Evolutionary conservation across 2,888 invertebrate genomes (phyloP).

Genomic region (Dioctria rufipes): DNA sequence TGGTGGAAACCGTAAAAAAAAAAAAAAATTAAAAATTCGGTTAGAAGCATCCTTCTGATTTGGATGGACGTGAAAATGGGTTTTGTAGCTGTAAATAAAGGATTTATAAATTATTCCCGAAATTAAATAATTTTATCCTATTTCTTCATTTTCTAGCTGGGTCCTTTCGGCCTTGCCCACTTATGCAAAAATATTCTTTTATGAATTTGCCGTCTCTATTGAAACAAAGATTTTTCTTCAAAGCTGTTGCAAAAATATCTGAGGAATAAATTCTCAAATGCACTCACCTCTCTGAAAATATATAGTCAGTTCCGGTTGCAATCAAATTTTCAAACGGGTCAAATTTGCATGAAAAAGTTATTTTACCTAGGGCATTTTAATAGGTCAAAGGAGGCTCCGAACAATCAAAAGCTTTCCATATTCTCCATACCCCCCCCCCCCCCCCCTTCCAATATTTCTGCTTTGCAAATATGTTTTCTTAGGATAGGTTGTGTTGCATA

Average conservation of each 20-base stretch:
- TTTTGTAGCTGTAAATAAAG: not conserved
- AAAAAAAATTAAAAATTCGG: not conserved
- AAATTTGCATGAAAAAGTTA: slow-evolving; percentile 39
- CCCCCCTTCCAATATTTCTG: too few species aligned
- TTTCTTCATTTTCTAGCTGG: not conserved
- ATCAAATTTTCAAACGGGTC: slow-evolving; percentile 19
- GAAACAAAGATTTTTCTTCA: slow-evolving; percentile 31
- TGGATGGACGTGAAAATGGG: not conserved
- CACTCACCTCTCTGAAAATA: slow-evolving; percentile 3
- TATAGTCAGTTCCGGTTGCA: slow-evolving; percentile 20
- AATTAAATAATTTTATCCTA: not conserved
- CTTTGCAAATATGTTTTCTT: too few species aligned
- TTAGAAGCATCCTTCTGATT: not conserved
- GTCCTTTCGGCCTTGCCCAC: not conserved
- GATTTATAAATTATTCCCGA: not conserved
- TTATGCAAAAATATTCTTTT: slow-evolving; percentile 50
- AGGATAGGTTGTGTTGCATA: too few species aligned
- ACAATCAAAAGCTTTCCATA: slow-evolving; percentile 4
- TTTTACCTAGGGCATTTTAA: slow-evolving; percentile 21
- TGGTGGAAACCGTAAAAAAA: too few species aligned
- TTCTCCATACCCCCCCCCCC: too few species aligned
- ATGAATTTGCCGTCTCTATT: slow-evolving; percentile 35
- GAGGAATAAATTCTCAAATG: slow-evolving; percentile 37
- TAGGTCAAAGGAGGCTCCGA: slow-evolving; percentile 28
- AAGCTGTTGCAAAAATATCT: slow-evolving; percentile 13